Evolutionary conservation across 2,797 vertebrate genomes (phyloP), one percentile per base, ranked within the genome.

Genomic region (Cichlasoma orientale): DNA sequence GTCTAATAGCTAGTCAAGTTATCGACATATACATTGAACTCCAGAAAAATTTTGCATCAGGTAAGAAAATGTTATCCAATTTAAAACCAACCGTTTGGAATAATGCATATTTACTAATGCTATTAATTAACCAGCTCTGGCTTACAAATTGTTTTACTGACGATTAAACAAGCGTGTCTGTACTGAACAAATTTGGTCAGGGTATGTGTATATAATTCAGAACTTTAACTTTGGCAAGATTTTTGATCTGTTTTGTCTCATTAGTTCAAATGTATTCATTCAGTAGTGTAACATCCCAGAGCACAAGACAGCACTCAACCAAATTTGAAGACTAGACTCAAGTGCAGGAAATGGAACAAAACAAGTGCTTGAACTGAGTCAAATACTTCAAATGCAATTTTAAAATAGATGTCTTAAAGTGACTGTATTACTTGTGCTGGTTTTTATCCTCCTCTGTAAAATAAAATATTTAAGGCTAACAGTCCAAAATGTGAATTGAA

Each of bases 401-500:
- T 18, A 66, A 58, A 72, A 38, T 0, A 38, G 0, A 19, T 31
- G 29, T 16, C 11, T 77, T 19, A 25, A 54, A 55, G 31, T 44
- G 23, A 53, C 1, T 18, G 53, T 29, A 14, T 63, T 72, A 4
- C 63, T n/a, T 56, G 3, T 38, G 16, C n/a, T 10, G 33, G 5
- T 71, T 4, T 33, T 21, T 55, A 29, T 33, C n/a, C 19, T 47
- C 10, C 21, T 44, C n/a, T 38, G 27, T 36, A 52, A n/a, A 27
- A 33, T 21, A 13, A 25, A 47, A 12, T 2, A 7, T 36, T 47
- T 57, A 38, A 66, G 23, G 23, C 11, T 77, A 71, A 77, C 2
- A 47, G 11, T 50, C 10, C n/a, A 44, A 79, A 72, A 77, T 50
- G 19, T 53, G 44, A 70, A 23, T 19, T 78, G 59, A 83, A 66